phyloP scores from a whole-genome alignment of 1,140 invertebrate genomes.

The Helicoverpa armigera region DNA sequence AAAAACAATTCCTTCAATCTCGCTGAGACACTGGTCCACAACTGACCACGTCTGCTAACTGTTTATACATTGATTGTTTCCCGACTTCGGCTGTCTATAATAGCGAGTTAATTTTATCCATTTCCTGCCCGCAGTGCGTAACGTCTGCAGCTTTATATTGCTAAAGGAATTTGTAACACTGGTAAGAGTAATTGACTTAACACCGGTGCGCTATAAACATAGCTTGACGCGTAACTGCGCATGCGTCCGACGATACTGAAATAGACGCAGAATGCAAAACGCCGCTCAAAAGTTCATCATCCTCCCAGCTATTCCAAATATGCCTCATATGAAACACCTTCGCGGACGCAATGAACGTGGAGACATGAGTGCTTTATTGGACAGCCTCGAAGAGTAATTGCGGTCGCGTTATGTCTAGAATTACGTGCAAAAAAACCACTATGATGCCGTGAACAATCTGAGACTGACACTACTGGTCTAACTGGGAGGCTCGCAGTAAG shows the following conservation, averaged over 20 bases:
- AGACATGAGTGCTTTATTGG: conserved; percentile 51
- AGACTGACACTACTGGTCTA: not conserved
- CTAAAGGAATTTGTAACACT: conserved; percentile 51
- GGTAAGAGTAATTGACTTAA: conserved; percentile 54
- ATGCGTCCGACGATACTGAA: conserved; percentile 63
- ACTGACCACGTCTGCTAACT: not conserved
- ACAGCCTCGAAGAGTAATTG: conserved; percentile 49
- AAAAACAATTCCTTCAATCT: conserved; percentile 14
- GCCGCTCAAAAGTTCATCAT: conserved; percentile 72
- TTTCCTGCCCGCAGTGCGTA: conserved; percentile 25
- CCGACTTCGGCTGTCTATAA: conserved; percentile 11
- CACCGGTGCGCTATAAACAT: conserved; percentile 53
- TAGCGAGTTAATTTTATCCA: conserved; percentile 27
- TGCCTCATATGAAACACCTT: conserved; percentile 65
- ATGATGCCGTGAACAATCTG: conserved; percentile 16
- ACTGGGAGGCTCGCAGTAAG: not conserved
- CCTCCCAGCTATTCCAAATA: conserved; percentile 72
- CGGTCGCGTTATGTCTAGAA: conserved; percentile 48
- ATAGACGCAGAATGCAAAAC: conserved; percentile 74
- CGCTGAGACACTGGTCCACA: not conserved
- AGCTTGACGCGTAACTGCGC: conserved; percentile 54
- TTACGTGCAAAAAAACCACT: conserved; percentile 45
- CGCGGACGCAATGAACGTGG: conserved; percentile 51
- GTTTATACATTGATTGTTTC: conserved; percentile 5
- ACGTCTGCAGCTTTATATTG: conserved; percentile 36